A percentile compares a stretch with the other conserved stretches of the same genome.
Conservation (phyloP, 2,797 vertebrate genomes). For the Typhlichthys eigenmanni region DNA sequence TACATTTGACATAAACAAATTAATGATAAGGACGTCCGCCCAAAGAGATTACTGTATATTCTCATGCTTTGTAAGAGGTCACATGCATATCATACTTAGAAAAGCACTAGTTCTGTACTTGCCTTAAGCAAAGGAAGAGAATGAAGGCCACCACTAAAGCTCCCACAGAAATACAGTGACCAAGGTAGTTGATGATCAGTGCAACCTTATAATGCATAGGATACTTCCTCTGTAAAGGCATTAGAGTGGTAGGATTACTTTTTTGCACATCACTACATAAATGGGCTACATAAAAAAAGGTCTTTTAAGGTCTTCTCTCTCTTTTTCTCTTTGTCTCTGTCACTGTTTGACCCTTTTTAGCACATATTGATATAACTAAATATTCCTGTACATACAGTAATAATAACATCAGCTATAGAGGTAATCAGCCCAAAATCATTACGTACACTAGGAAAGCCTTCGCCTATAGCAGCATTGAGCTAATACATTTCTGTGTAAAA, state of each 20-base stretch:
- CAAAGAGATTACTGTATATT: conserved; percentile 36
- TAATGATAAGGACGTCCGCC: conserved; percentile 51
- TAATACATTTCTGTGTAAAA: neutral
- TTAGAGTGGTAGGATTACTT: conserved; percentile 12
- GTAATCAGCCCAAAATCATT: conserved; percentile 54
- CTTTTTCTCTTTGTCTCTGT: neutral
- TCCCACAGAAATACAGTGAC: conserved; percentile 93
- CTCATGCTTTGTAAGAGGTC: conserved; percentile 47
- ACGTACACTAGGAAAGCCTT: conserved; percentile 7
- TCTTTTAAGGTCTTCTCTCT: neutral
- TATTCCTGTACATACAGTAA: conserved; percentile 41
- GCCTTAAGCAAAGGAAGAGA: conserved; percentile 96
- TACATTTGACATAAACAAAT: conserved; percentile 56
- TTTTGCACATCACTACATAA: neutral
- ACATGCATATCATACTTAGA: conserved; percentile 46
- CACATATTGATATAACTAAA: conserved; percentile 28
- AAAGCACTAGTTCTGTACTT: conserved; percentile 73
- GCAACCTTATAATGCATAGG: conserved; percentile 93
- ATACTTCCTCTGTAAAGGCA: conserved; percentile 85
- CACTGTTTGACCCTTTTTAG: conserved; percentile 44
- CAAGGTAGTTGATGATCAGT: conserved; percentile 96
- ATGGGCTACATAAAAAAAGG: conserved; percentile 8
- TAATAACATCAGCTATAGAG: conserved; percentile 23
- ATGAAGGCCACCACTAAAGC: conserved; percentile 93
- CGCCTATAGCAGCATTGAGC: conserved; percentile 11